These are phyloP conservation scores for Campoplex nolae DNA, from an alignment of 2,888 invertebrate genomes.

Conservation along the genomic window DNA sequence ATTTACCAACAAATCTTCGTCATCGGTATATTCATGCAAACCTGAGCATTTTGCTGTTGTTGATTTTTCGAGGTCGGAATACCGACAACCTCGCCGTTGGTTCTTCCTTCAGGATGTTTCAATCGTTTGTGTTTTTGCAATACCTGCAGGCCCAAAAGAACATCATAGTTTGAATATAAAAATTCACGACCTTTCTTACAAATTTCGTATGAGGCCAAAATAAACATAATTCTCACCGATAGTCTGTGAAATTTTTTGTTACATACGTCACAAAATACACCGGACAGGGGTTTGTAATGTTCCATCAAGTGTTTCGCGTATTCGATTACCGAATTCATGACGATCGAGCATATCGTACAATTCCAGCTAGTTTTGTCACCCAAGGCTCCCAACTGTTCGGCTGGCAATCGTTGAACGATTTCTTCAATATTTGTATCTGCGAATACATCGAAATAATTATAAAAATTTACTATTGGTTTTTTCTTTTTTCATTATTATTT, in stretches of 20 bases:
- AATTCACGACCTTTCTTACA: neutral
- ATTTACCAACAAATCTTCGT: neutral
- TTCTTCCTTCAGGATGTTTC: slow-evolving; percentile 64
- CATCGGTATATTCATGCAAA: neutral
- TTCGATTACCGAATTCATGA: slow-evolving; percentile 81
- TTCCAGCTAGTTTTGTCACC: slow-evolving; percentile 82
- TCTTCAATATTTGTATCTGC: slow-evolving; percentile 72
- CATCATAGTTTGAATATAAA: neutral
- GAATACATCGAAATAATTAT: neutral
- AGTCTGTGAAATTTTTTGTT: slow-evolving; percentile 73
- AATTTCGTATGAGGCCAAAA: neutral
- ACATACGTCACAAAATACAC: slow-evolving; percentile 74
- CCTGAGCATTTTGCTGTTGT: slow-evolving; percentile 71
- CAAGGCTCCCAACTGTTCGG: slow-evolving; percentile 75
- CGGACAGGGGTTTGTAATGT: slow-evolving; percentile 80
- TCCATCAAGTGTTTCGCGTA: slow-evolving; percentile 84
- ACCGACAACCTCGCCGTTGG: slow-evolving; percentile 62
- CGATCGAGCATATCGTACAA: slow-evolving; percentile 84
- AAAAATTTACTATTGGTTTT: neutral
- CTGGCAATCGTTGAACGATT: slow-evolving; percentile 75
- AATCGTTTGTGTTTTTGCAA: slow-evolving; percentile 67
- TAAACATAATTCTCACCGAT: slow-evolving; percentile 64
- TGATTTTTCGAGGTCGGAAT: slow-evolving; percentile 70
- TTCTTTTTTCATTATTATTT: neutral
- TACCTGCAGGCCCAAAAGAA: slow-evolving; percentile 48